Evolutionary conservation across 2,797 vertebrate species (phyloP).

Genomic region (Malurus leucopterus): DNA sequence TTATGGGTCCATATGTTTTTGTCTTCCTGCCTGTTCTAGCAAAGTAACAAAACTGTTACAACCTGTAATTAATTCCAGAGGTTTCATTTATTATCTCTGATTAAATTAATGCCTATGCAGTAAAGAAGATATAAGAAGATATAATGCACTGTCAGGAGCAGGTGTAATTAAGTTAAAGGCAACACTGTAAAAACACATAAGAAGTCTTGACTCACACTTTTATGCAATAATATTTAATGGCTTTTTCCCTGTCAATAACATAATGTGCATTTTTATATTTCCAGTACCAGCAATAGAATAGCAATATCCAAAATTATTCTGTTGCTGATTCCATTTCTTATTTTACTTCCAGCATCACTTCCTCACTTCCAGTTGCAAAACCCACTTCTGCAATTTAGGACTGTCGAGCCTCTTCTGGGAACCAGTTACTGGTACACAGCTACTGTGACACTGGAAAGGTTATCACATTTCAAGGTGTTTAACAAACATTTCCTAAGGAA

Average conservation of each 20-base stretch:
- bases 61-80: conserved; percentile 41
- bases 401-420: background rate
- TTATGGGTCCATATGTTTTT: conserved; percentile 7
- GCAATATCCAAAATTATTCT: background rate
- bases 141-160: background rate
- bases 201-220: conserved; percentile 6
- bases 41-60: conserved; percentile 4
- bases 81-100: conserved; percentile 16
- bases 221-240: background rate
- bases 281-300: background rate
- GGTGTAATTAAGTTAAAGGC: background rate
- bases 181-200: background rate
- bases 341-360: conserved; percentile 4
- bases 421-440: background rate
- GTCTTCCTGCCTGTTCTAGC: background rate
- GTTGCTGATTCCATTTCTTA: conserved; percentile 18
- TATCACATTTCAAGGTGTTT: background rate
- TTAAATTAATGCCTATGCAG: conserved; percentile 13
- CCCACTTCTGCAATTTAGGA: conserved; percentile 28
- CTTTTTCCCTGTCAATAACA: background rate
- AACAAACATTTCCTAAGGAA: background rate
- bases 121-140: background rate
- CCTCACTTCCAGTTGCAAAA: conserved; percentile 11
- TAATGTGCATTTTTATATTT: background rate
- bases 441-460: background rate